Percentiles rank a stretch among this genome's conserved stretches.
These are phyloP conservation scores for Columba guinea DNA, from an alignment of 2,797 vertebrate genomes.

Conservation along the genomic window DNA sequence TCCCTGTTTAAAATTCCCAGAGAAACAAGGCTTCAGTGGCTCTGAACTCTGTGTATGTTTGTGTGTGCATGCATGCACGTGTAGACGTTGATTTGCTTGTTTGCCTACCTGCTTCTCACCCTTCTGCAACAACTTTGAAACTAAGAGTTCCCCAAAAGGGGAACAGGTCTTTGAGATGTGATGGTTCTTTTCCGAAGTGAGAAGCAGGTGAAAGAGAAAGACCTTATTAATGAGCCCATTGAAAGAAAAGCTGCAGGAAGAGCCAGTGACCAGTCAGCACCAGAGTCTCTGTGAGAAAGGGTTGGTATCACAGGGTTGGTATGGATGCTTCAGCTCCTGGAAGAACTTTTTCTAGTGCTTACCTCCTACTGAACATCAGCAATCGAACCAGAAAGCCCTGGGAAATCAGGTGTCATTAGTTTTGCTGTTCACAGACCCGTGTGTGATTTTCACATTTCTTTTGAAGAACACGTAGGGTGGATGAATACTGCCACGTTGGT, in stretches of 20 bases:
- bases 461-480: not conserved
- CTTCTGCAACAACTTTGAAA: not conserved
- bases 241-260: not conserved
- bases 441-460: not conserved
- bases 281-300: not conserved
- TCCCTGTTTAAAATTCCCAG: not conserved
- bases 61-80: accelerated
- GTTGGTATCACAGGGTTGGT: not conserved
- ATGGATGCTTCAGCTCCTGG: not conserved
- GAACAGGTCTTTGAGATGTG: not conserved
- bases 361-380: not conserved
- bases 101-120: not conserved
- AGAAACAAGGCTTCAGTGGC: not conserved
- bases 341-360: not conserved
- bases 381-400: not conserved
- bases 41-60: not conserved
- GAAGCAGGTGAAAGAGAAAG: not conserved
- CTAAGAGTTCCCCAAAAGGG: not conserved
- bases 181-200: not conserved
- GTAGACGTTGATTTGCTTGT: not conserved
- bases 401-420: not conserved
- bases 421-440: not conserved
- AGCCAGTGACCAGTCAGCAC: not conserved
- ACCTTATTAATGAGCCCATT: not conserved
- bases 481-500: not conserved